Percentiles rank a stretch among this genome's conserved stretches.
These are phyloP conservation scores for Diplodus puntazzo DNA, from an alignment of 2,797 vertebrate species.

Conservation along the genomic window DNA sequence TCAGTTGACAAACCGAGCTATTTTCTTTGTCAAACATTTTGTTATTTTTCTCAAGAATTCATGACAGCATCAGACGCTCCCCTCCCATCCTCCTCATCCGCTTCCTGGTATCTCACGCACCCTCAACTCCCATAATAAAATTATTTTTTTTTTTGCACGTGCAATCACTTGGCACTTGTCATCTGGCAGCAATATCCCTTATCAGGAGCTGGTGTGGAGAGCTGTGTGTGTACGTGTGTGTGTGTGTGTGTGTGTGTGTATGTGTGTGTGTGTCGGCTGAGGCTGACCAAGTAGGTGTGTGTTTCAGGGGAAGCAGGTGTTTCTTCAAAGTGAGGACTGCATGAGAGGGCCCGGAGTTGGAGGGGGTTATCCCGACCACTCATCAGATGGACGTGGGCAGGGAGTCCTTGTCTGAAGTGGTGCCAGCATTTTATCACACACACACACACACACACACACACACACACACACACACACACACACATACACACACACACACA, in stretches of 20 bases:
- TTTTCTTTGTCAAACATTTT: neutral
- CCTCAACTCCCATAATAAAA: constrained; percentile 21
- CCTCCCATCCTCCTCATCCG: neutral
- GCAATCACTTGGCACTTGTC: constrained; percentile 63
- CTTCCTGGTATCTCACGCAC: constrained; percentile 32
- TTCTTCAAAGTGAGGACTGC: constrained; percentile 78
- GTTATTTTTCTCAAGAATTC: neutral
- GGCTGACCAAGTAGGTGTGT: constrained; percentile 3
- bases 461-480: neutral
- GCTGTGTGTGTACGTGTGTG: constrained; percentile 12
- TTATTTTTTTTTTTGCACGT: constrained; percentile 46
- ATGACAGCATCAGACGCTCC: neutral
- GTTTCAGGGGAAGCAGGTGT: constrained; percentile 70
- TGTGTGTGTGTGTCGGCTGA: neutral
- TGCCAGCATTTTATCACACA: constrained; percentile 65
- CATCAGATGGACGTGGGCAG: constrained; percentile 47
- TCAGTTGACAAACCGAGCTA: neutral
- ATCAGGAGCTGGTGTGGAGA: constrained; percentile 59
- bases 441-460: constrained; percentile 21
- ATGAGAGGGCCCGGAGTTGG: constrained; percentile 42
- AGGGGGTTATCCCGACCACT: constrained; percentile 59
- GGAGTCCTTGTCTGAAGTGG: constrained; percentile 65
- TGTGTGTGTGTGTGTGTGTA: too few species aligned
- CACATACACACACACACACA: constrained; percentile 9
- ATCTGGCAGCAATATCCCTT: constrained; percentile 74